Evolutionary conservation across 2,797 vertebrate genomes (phyloP).

Genomic region (Arnoldichthys spilopterus): DNA sequence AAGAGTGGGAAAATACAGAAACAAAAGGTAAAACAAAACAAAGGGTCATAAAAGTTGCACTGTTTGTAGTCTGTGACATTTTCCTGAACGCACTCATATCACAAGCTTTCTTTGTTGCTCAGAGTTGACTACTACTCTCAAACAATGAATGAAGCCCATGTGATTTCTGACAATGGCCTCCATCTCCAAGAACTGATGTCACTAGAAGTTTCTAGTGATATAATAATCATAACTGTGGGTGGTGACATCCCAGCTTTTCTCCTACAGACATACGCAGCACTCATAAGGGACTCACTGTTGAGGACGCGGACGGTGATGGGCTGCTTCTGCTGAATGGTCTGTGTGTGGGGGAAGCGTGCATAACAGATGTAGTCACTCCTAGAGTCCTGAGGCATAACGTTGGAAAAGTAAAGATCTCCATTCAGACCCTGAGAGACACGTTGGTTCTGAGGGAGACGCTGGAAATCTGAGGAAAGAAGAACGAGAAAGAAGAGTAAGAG

Average conservation of each 20-base stretch:
- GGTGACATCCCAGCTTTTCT: constrained; percentile 16
- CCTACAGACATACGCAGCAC: constrained; percentile 36
- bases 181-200: constrained; percentile 34
- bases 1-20: background rate
- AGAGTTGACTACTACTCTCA: constrained; percentile 14
- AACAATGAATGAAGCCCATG: constrained; percentile 32
- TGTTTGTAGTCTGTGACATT: constrained; percentile 16
- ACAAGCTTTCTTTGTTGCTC: constrained; percentile 26
- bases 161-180: constrained; percentile 33
- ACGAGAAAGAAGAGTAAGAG: background rate
- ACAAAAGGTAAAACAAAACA: constrained; percentile 6
- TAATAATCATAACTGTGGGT: constrained; percentile 48
- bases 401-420: constrained; percentile 97
- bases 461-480: constrained; percentile 84
- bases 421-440: constrained; percentile 96
- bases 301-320: constrained; percentile 93
- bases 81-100: constrained; percentile 1
- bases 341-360: constrained; percentile 95
- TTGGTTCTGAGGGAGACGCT: constrained; percentile 88
- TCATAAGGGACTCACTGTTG: constrained; percentile 83
- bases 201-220: constrained; percentile 8
- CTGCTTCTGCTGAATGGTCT: constrained; percentile 99
- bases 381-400: constrained; percentile 87
- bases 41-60: background rate
- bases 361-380: constrained; percentile 97